Conservation (phyloP, 1,140 invertebrate species). For the Vanessa atalanta region DNA sequence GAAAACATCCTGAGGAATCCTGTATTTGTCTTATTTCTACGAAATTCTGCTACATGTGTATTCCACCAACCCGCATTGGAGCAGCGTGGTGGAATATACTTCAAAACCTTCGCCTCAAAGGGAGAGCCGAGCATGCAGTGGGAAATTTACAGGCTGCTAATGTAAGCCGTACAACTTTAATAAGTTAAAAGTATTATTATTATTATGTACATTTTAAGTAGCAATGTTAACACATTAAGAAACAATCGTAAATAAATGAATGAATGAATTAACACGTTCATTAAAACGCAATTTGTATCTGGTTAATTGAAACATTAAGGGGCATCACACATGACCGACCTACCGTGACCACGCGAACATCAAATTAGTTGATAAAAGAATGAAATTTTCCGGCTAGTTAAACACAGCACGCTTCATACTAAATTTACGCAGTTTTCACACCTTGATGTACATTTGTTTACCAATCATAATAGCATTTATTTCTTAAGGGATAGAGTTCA, state of each 20-base stretch:
- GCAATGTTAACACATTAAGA: neutral
- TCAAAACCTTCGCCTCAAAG: too few relatives aligned
- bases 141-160: too few relatives aligned
- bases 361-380: constrained; percentile 21
- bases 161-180: too few relatives aligned
- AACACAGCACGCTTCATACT: constrained; percentile 19
- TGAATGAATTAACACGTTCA: neutral
- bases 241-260: neutral
- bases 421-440: constrained; percentile 18
- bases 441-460: neutral
- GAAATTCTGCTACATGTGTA: too few relatives aligned
- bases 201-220: too few relatives aligned
- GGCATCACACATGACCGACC: constrained; percentile 14
- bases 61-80: too few relatives aligned
- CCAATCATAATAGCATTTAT: neutral
- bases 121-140: too few relatives aligned
- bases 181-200: too few relatives aligned
- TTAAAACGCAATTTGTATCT: neutral
- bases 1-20: too few relatives aligned
- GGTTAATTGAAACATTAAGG: constrained; percentile 12
- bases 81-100: too few relatives aligned
- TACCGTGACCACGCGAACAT: constrained; percentile 19
- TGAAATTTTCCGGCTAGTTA: constrained; percentile 13
- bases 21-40: too few relatives aligned
- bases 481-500: neutral